Evolutionary conservation across 2,113 vertebrate genomes (phyloP).

Genomic region (Pluvialis apricaria): DNA sequence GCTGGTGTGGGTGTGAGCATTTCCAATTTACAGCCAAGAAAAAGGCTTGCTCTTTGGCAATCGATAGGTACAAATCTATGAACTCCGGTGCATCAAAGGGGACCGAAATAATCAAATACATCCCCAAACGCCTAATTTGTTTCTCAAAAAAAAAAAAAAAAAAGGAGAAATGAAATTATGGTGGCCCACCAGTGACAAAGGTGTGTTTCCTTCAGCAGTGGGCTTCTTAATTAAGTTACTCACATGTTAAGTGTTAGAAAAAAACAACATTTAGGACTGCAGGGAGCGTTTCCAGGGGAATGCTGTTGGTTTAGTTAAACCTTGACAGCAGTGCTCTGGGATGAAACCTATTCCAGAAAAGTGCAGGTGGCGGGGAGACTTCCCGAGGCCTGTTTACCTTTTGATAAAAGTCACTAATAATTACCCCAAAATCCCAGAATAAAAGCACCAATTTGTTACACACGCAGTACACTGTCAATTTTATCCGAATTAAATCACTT

Average conservation of each 20-base stretch:
- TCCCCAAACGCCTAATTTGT: background rate
- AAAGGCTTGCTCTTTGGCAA: background rate
- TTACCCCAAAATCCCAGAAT: background rate
- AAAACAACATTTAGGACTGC: background rate
- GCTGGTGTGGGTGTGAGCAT: background rate
- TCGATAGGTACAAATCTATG: background rate
- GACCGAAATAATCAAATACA: accelerated
- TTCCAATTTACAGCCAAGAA: background rate
- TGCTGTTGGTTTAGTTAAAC: background rate
- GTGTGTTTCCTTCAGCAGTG: background rate
- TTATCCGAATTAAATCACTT: background rate
- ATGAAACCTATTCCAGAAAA: background rate
- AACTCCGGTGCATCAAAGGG: accelerated
- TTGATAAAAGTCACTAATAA: background rate
- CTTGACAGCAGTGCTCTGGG: background rate
- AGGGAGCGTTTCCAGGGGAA: background rate
- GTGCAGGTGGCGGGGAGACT: background rate
- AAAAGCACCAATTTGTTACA: background rate
- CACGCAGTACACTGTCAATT: accelerated
- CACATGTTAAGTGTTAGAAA: background rate
- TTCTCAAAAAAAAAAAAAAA: background rate
- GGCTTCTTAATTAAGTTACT: background rate
- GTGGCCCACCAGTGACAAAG: background rate
- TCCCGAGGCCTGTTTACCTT: background rate
- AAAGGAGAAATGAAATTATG: background rate